Base-by-base conservation (phyloP, 2,888 invertebrate species). In the Nysson spinosus region DNA sequence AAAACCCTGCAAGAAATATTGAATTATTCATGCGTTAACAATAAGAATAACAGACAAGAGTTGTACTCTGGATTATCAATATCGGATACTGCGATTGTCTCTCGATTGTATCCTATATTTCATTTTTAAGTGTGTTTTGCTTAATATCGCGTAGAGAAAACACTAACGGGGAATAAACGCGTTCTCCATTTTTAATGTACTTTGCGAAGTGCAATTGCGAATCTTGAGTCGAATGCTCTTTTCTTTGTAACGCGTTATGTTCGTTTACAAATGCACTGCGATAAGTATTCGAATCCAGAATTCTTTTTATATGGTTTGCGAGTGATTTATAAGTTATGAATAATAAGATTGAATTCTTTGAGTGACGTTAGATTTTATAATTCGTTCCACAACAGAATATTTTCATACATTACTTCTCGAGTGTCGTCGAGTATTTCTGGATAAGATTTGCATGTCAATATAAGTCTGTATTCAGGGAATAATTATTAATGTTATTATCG, bases 21-120 rank as follows among this genome's bases (percentile, higher is more conserved):
- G 20, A 14, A 42, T 47, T 20, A n/a, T 39, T 22, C 20, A 28
- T 26, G 40, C 60, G 54, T 60, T 66, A 66, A 66, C 66, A 68
- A 39, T 66, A 68, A 60, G 26, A 46, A 67, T 60, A 60, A 66
- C 5, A 12, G 22, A 32, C 12, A 20, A 20, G 16, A n/a, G 12
- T 26, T 32, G 14, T 19, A n/a, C 12, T 17, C 16, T 30, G 19
- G 24, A 30, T 51, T 20, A 14, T 35, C 22, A 24, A 37, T 30
- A 67, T 22, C 51, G 43, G 24, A 17, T 26, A 30, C 40, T 40
- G 16, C 35, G 24, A 56, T n/a, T 34, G 5, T 6, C 37, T 42
- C 7, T 47, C 30, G 14, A 51, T 56, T 42, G 9, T 22, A 32
- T 32, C 43, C 46, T 37, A 30, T 22, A 4, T 50, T 46, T 34